Conservation (phyloP, 2,113 vertebrate species). For the Muntiacus reevesi region DNA sequence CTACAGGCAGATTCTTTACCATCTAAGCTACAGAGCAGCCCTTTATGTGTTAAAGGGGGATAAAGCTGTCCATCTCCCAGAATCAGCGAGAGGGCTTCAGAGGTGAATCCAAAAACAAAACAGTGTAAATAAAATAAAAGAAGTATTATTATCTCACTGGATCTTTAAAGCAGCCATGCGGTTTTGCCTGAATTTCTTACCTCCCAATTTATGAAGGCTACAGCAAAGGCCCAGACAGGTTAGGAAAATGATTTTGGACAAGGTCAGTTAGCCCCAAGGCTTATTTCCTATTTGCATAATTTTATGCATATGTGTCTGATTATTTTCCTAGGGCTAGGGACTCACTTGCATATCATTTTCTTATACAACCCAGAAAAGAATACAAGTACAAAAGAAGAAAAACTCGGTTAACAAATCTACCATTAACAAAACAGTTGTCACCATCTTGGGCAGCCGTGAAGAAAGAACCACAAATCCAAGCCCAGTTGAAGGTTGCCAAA, state of each 20-base stretch:
- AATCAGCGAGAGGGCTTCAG: background rate
- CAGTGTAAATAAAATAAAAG: background rate
- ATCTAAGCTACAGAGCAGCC: background rate
- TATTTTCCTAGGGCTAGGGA: background rate
- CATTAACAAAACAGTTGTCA: constrained; percentile 6
- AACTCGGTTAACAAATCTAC: constrained; percentile 19
- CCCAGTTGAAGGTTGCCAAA: background rate
- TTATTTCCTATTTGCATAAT: background rate
- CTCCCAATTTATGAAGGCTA: background rate
- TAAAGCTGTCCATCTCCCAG: background rate
- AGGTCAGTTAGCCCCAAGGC: background rate
- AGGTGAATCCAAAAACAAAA: background rate
- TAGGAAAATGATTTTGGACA: constrained; percentile 1
- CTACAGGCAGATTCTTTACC: background rate
- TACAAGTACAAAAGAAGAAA: constrained; percentile 38
- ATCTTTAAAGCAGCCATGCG: background rate
- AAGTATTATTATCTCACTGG: background rate
- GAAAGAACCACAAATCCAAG: background rate
- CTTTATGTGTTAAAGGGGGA: background rate
- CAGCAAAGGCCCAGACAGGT: background rate
- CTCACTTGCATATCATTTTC: background rate
- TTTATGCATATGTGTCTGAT: background rate
- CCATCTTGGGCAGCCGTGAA: background rate
- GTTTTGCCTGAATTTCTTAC: background rate
- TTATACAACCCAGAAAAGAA: background rate